These are phyloP conservation scores for Percopsis omiscomaycus DNA, from an alignment of 2,797 vertebrate species.

Conservation along the genomic window DNA sequence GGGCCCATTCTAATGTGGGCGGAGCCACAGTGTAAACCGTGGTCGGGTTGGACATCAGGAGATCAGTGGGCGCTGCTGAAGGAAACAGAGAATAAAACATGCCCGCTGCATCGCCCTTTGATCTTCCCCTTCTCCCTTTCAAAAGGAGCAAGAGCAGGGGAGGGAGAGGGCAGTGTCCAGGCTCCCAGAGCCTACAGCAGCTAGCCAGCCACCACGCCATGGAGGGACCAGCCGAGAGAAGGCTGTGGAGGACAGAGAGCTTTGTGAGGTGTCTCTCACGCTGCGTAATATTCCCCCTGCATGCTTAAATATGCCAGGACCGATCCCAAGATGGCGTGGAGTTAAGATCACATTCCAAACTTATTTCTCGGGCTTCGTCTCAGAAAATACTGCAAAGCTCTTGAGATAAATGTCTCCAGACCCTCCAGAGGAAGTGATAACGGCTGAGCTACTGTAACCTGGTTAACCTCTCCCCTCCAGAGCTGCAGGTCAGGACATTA, in stretches of 20 bases:
- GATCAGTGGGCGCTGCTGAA: slow-evolving; percentile 45
- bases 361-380: slow-evolving; percentile 28
- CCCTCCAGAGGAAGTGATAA: not conserved
- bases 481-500: no score
- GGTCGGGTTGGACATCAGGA: slow-evolving; percentile 59
- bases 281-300: slow-evolving; percentile 58
- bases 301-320: slow-evolving; percentile 54
- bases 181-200: no score
- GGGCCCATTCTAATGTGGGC: slow-evolving; percentile 68
- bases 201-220: slow-evolving; percentile 27
- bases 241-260: not conserved
- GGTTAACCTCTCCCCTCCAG: no score
- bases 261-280: slow-evolving; percentile 49
- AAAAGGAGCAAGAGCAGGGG: slow-evolving; percentile 53
- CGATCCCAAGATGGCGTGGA: slow-evolving; percentile 39
- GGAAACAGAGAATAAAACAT: slow-evolving; percentile 75
- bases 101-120: slow-evolving; percentile 62
- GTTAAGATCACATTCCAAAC: slow-evolving; percentile 44
- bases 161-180: slow-evolving; percentile 1
- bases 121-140: slow-evolving; percentile 63
- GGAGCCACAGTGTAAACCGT: slow-evolving; percentile 67
- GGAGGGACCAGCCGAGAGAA: not conserved
- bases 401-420: slow-evolving; percentile 16
- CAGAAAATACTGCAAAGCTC: slow-evolving; percentile 8
- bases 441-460: no score